Conservation (phyloP, 1,140 invertebrate species). For the Lepidurus couesii region DNA sequence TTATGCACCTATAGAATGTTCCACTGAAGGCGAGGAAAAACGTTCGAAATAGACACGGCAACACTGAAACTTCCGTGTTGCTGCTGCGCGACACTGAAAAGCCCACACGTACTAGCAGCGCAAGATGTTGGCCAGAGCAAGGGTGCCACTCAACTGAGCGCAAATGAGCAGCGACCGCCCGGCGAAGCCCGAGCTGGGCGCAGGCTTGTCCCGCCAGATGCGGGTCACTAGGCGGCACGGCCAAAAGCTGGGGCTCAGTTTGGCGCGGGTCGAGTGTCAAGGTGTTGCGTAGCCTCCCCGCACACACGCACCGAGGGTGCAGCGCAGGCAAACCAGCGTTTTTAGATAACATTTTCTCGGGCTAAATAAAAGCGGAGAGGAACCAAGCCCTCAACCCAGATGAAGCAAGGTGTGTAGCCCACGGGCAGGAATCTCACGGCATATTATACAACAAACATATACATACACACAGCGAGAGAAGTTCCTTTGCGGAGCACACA, state of each 20-base stretch:
- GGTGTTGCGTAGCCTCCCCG: not conserved
- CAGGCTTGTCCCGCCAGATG: not conserved
- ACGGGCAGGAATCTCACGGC: not conserved
- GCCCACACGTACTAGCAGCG: not conserved
- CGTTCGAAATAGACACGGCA: not conserved
- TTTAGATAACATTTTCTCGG: not conserved
- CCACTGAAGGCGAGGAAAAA: too few species aligned
- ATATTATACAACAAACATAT: not conserved
- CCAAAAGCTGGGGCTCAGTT: not conserved
- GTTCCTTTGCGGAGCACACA: too few species aligned
- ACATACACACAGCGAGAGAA: too few species aligned
- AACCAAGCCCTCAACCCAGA: constrained; percentile 9
- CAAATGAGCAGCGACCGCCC: not conserved
- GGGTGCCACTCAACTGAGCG: not conserved
- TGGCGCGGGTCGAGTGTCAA: constrained; percentile 12
- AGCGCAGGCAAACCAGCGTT: not conserved
- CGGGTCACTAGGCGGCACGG: not conserved
- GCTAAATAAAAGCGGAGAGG: not conserved
- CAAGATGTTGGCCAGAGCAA: not conserved
- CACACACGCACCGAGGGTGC: not conserved
- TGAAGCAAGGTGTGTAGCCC: constrained; percentile 16
- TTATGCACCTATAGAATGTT: too few species aligned
- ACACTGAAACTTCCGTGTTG: constrained; percentile 14
- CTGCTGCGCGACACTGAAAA: not conserved
- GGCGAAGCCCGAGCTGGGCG: not conserved